A percentile compares a stretch with the other conserved stretches of the same genome.
Evolutionary conservation across 2,113 vertebrate species (phyloP).

Genomic region (Tragulus kanchil): DNA sequence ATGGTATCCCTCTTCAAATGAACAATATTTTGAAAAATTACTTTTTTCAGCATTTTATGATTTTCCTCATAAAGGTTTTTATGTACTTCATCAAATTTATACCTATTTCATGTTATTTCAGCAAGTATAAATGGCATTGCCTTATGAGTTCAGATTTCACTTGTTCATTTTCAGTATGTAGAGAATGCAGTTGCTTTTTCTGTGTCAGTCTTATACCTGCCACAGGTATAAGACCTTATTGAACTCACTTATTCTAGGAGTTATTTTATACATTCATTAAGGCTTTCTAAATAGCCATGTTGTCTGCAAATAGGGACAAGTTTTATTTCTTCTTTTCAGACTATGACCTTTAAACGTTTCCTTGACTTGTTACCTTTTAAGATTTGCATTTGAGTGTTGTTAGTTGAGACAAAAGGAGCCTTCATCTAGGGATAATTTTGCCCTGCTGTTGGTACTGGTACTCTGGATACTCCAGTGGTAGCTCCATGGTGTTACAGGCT

Average conservation of each 20-base stretch:
- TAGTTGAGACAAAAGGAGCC: background rate
- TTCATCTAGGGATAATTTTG: background rate
- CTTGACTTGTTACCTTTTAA: background rate
- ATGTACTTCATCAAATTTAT: background rate
- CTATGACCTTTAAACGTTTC: background rate
- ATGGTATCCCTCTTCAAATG: background rate
- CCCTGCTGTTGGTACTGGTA: background rate
- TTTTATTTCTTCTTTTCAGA: background rate
- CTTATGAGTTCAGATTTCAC: constrained; percentile 1
- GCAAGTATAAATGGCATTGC: background rate
- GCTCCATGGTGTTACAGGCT: background rate
- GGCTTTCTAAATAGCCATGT: background rate
- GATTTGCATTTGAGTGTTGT: background rate
- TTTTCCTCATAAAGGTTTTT: background rate
- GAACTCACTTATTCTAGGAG: background rate
- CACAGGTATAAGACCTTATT: background rate
- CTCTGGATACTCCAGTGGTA: background rate
- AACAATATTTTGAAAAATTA: background rate
- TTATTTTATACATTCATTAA: background rate
- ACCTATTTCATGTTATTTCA: background rate
- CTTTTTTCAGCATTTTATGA: background rate
- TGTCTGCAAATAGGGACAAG: background rate
- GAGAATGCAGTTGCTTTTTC: background rate
- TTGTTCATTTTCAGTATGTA: background rate
- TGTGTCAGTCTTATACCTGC: background rate